Conservation (phyloP, 2,113 vertebrate species). For the Lagopus leucura region DNA sequence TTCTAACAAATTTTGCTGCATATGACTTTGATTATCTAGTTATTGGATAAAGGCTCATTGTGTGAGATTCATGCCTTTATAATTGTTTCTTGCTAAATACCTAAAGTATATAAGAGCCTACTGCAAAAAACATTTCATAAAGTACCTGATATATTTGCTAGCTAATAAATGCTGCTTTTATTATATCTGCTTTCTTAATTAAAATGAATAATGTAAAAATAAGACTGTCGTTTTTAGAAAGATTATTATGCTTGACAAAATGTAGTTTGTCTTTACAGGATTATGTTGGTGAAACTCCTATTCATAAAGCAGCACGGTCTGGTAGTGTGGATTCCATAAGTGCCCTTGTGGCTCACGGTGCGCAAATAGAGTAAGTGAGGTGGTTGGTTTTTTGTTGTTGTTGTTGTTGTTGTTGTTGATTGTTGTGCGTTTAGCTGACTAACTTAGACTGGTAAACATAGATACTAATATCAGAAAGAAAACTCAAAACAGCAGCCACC, state of each 20-base stretch:
- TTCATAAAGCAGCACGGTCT: slow-evolving; percentile 95
- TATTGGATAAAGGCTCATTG: not conserved
- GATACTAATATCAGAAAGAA: slow-evolving; percentile 21
- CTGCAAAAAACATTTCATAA: not conserved
- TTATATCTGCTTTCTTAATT: not conserved
- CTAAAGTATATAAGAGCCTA: not conserved
- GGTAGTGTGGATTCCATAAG: slow-evolving; percentile 94
- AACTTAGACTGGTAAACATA: slow-evolving; percentile 52
- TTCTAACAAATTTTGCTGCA: not conserved
- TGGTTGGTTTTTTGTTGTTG: not conserved
- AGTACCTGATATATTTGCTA: not conserved
- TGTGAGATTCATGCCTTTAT: not conserved
- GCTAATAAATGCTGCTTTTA: not conserved
- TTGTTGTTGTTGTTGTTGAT: slow-evolving; percentile 48
- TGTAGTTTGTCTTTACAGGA: slow-evolving; percentile 83
- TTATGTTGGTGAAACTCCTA: slow-evolving; percentile 92
- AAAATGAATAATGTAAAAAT: not conserved
- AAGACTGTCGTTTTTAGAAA: not conserved
- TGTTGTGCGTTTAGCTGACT: slow-evolving; percentile 68
- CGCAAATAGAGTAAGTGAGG: slow-evolving; percentile 91
- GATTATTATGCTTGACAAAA: slow-evolving; percentile 64
- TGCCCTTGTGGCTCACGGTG: slow-evolving; percentile 90
- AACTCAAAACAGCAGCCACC: not conserved
- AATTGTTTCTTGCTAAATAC: not conserved
- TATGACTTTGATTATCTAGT: not conserved